A percentile compares a stretch with the other conserved stretches of the same genome.
phyloP scores from a whole-genome alignment of 2,113 vertebrate genomes.

The pig (Sus scrofa) region DNA sequence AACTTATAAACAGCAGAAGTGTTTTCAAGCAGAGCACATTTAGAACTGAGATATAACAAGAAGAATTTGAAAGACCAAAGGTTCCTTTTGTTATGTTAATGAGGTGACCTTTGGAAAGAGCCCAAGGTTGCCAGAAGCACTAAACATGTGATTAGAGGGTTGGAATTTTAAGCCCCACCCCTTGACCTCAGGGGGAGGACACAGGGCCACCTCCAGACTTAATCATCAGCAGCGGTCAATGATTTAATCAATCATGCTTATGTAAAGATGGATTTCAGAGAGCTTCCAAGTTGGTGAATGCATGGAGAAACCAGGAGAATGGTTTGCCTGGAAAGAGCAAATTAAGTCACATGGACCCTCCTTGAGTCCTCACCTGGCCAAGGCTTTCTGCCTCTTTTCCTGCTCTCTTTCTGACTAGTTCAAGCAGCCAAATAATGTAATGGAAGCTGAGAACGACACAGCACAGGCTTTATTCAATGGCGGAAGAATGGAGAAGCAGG shows the following conservation, averaged over 20 bases:
- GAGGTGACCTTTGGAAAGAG: not conserved
- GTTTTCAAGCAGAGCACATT: not conserved
- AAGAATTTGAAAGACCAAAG: not conserved
- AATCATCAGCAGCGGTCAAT: not conserved
- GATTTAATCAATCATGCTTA: not conserved
- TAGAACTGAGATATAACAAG: not conserved
- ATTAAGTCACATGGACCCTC: too few relatives aligned
- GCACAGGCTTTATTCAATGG: not conserved
- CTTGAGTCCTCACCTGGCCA: not conserved
- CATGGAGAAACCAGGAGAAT: not conserved
- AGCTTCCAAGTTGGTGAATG: not conserved
- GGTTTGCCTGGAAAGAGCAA: not conserved
- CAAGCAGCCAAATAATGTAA: not conserved
- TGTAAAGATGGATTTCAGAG: not conserved
- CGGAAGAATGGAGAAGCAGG: not conserved
- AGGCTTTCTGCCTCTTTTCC: too few relatives aligned
- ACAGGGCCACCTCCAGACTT: not conserved
- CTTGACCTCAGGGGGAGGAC: not conserved
- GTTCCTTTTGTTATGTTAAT: not conserved
- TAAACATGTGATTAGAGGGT: not conserved
- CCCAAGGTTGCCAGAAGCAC: not conserved
- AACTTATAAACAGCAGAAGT: conserved; percentile 34
- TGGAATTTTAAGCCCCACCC: not conserved
- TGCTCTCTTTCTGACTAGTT: not conserved
- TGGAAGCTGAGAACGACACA: not conserved